Percentiles rank a stretch among this genome's conserved stretches.
Conservation (phyloP, 2,888 invertebrate species). For the Nomada fabriciana region DNA sequence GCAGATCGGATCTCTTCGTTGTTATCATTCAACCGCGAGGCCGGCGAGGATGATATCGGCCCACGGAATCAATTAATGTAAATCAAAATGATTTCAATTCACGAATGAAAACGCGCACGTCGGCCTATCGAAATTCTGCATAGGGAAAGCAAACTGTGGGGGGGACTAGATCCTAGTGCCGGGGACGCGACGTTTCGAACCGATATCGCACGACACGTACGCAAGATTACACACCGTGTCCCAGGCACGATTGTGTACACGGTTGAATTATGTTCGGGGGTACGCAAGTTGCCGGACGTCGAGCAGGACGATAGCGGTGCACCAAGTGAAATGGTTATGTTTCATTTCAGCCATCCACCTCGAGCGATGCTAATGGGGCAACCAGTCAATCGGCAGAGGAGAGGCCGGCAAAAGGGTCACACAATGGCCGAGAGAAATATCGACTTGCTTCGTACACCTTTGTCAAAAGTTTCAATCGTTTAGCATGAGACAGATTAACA, state of each 20-base stretch:
- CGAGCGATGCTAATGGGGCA: constrained; percentile 47
- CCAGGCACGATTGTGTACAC: constrained; percentile 24
- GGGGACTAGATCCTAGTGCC: background rate
- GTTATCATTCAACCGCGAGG: constrained; percentile 54
- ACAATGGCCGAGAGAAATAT: constrained; percentile 23
- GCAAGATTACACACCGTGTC: constrained; percentile 52
- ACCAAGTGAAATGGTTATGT: constrained; percentile 59
- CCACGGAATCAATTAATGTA: constrained; percentile 63
- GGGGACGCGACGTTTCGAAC: constrained; percentile 27
- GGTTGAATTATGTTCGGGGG: constrained; percentile 58
- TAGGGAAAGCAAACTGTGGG: background rate
- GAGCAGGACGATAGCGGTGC: constrained; percentile 44
- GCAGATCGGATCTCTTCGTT: constrained; percentile 52
- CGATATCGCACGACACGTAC: constrained; percentile 48
- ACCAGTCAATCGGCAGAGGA: background rate
- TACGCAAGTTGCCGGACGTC: constrained; percentile 49
- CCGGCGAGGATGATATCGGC: constrained; percentile 40
- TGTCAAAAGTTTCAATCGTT: constrained; percentile 20
- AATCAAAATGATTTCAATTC: constrained; percentile 51
- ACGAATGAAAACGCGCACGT: constrained; percentile 51
- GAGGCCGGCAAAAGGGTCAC: background rate
- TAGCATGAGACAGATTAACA: background rate
- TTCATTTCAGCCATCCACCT: constrained; percentile 51
- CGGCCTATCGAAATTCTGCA: background rate
- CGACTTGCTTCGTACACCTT: constrained; percentile 41